Evolutionary conservation across 2,888 invertebrate species (phyloP).

Genomic region (Plutella xylostella): DNA sequence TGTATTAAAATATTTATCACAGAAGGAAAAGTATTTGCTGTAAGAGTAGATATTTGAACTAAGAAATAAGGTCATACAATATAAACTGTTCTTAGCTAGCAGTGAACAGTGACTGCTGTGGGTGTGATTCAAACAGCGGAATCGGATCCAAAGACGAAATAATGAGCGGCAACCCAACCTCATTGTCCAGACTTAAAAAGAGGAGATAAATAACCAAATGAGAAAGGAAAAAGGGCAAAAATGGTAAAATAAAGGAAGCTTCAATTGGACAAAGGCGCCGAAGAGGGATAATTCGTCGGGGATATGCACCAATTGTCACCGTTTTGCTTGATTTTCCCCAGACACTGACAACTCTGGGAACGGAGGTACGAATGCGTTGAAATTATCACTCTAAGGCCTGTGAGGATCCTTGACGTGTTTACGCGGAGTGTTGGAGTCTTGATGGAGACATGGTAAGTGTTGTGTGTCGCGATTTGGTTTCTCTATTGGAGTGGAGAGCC

Average conservation of each 20-base stretch:
- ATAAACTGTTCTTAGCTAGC: too few relatives aligned
- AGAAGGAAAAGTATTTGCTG: too few relatives aligned
- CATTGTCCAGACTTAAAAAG: slow-evolving; percentile 53
- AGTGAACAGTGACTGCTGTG: too few relatives aligned
- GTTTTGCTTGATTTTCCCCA: slow-evolving; percentile 54
- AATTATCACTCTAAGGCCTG: slow-evolving; percentile 38
- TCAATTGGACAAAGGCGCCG: slow-evolving; percentile 68
- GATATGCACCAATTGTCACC: slow-evolving; percentile 69
- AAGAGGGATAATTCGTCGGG: slow-evolving; percentile 63
- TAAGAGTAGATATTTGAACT: too few relatives aligned
- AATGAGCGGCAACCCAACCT: slow-evolving; percentile 45
- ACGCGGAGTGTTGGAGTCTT: neutral
- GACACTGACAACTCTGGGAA: slow-evolving; percentile 40
- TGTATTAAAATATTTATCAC: too few relatives aligned
- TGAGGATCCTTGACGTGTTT: neutral
- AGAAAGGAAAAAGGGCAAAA: slow-evolving; percentile 67
- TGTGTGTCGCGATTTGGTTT: too few relatives aligned
- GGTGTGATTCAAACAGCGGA: too few relatives aligned
- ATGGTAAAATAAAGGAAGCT: slow-evolving; percentile 63
- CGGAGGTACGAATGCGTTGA: slow-evolving; percentile 29
- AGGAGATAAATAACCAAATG: slow-evolving; percentile 68
- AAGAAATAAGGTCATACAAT: too few relatives aligned
- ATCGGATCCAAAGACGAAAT: slow-evolving; percentile 54
- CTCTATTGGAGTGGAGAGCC: too few relatives aligned
- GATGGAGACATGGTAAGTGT: too few relatives aligned